These are phyloP conservation scores for Synergus umbraculus DNA, from an alignment of 2,888 invertebrate genomes.

Conservation along the genomic window DNA sequence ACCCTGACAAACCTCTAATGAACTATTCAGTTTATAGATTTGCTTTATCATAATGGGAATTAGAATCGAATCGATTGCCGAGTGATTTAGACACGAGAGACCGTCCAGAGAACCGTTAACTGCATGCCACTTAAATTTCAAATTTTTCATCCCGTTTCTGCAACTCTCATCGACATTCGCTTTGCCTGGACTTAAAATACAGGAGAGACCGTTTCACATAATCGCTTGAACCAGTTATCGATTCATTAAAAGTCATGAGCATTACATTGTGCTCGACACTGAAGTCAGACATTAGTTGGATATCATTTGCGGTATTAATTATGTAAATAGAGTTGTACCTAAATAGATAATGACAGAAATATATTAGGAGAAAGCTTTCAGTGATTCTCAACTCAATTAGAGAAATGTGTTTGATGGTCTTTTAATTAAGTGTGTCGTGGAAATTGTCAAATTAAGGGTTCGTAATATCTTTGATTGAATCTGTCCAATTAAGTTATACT, in stretches of 20 bases:
- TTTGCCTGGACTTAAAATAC: neutral
- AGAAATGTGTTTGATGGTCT: neutral
- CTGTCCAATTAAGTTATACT: neutral
- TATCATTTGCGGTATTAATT: slow-evolving; percentile 28
- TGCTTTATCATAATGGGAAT: neutral
- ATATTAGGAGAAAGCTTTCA: neutral
- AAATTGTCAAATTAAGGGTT: neutral
- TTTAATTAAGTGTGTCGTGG: neutral
- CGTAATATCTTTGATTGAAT: neutral
- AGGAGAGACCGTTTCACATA: neutral
- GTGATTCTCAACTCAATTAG: neutral
- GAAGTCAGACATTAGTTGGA: neutral
- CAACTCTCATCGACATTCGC: neutral
- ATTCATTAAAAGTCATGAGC: slow-evolving; percentile 30
- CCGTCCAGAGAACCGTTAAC: neutral
- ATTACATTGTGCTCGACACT: slow-evolving; percentile 5
- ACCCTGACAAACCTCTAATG: too few species aligned
- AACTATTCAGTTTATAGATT: neutral
- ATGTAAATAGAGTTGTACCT: slow-evolving; percentile 8
- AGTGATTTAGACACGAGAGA: neutral
- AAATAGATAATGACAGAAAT: neutral
- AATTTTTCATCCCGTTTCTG: neutral
- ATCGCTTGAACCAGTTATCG: slow-evolving; percentile 8
- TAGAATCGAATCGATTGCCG: neutral
- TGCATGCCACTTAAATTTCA: neutral